Conservation (phyloP, 2,113 vertebrate genomes). For the Heterotilapia buettikoferi region DNA sequence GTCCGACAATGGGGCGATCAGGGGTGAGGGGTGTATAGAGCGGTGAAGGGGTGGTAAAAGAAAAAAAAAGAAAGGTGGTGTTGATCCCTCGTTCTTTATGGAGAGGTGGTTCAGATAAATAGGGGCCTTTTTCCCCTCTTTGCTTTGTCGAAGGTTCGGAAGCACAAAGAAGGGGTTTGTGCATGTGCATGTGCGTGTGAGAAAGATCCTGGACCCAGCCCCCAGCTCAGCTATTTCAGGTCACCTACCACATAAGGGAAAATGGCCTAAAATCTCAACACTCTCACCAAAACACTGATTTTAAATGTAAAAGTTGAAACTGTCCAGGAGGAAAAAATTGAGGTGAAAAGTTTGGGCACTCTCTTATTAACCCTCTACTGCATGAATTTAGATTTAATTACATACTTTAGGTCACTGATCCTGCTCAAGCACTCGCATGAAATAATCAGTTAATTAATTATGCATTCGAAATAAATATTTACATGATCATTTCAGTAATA, state of each 20-base stretch:
- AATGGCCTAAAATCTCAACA: neutral
- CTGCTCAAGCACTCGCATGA: too few relatives aligned
- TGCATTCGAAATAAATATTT: neutral
- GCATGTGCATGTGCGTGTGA: constrained; percentile 18
- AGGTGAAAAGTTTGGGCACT: neutral
- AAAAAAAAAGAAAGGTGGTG: constrained; percentile 48
- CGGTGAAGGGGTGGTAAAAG: constrained; percentile 45
- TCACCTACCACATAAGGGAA: neutral
- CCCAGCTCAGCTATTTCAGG: neutral
- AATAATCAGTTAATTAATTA: neutral
- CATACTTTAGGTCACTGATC: too few relatives aligned
- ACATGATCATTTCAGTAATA: neutral
- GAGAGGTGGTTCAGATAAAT: constrained; percentile 65
- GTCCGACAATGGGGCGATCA: constrained; percentile 52
- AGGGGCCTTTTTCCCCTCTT: constrained; percentile 20
- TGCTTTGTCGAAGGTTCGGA: constrained; percentile 43
- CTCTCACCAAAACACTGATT: neutral
- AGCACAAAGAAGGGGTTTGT: constrained; percentile 53
- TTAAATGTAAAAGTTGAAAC: neutral
- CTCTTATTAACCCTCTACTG: too few relatives aligned
- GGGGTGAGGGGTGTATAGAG: constrained; percentile 7
- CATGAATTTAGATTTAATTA: too few relatives aligned
- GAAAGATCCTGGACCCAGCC: neutral
- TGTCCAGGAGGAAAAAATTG: neutral
- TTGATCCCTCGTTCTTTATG: constrained; percentile 57